A percentile compares a stretch with the other conserved stretches of the same genome.
Conservation (phyloP, 2,888 invertebrate species). For the Ceraclea dissimilis region DNA sequence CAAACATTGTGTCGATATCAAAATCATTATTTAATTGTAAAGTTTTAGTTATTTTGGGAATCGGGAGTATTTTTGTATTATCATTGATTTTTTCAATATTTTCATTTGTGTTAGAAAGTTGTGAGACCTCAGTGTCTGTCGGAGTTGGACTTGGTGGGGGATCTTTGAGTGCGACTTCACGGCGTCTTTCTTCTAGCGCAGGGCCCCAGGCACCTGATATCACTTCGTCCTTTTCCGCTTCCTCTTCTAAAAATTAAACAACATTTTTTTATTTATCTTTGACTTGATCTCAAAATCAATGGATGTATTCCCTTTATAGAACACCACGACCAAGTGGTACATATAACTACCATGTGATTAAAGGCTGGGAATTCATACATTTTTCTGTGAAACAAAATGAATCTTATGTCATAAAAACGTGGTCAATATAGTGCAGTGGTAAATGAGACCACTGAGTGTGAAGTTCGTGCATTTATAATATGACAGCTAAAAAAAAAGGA, state of each 20-base stretch:
- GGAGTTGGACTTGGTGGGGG: constrained; percentile 35
- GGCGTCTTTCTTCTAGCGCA: constrained; percentile 41
- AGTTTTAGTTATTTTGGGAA: not conserved
- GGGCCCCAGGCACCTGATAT: constrained; percentile 61
- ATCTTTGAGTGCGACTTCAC: constrained; percentile 35
- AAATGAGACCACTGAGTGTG: too few relatives aligned
- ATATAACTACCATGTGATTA: too few relatives aligned
- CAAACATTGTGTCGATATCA: not conserved
- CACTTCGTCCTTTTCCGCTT: constrained; percentile 31
- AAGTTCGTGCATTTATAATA: too few relatives aligned
- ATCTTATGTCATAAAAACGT: too few relatives aligned
- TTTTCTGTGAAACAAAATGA: too few relatives aligned
- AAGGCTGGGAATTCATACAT: too few relatives aligned
- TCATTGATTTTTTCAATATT: not conserved
- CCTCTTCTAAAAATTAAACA: constrained; percentile 21
- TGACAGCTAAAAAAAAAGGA: too few relatives aligned
- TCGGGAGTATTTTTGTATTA: too few relatives aligned
- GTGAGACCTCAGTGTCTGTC: constrained; percentile 33
- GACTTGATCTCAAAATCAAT: too few relatives aligned
- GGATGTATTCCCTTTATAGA: too few relatives aligned
- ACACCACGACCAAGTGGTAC: too few relatives aligned
- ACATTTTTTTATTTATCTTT: not conserved
- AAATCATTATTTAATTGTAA: not conserved
- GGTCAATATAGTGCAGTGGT: too few relatives aligned
- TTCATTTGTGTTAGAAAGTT: not conserved